Conservation (phyloP, 92 coral and sea anemone species). For the Bergia puertoricense region DNA sequence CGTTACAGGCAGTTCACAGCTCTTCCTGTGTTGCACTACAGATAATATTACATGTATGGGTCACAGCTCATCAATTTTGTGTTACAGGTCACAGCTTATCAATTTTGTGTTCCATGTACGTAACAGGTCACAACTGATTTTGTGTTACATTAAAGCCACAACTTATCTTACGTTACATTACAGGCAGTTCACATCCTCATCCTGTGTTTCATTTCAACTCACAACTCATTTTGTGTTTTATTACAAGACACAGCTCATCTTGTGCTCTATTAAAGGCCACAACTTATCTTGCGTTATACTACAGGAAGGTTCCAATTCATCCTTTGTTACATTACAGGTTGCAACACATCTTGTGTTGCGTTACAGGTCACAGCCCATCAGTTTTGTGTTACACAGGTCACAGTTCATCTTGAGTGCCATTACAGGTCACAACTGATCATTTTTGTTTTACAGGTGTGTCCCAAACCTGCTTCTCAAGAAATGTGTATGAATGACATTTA, state of each 20-base stretch:
- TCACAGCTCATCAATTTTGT: neutral
- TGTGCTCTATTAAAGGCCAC: too few relatives aligned
- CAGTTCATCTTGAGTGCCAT: neutral
- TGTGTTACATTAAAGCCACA: too few relatives aligned
- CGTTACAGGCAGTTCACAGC: neutral
- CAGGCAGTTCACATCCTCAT: too few relatives aligned
- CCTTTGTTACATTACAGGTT: neutral
- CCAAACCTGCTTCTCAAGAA: conserved; percentile 70
- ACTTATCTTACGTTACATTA: too few relatives aligned
- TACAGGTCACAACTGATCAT: neutral
- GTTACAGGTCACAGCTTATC: neutral
- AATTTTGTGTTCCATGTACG: too few relatives aligned
- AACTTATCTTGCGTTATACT: too few relatives aligned
- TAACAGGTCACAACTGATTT: neutral
- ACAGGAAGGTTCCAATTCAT: neutral
- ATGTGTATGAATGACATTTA: conserved; percentile 73
- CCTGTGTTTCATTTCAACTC: neutral
- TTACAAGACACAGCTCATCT: too few relatives aligned
- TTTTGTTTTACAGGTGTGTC: conserved; percentile 51
- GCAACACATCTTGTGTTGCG: neutral
- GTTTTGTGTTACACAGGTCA: neutral
- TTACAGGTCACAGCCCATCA: neutral
- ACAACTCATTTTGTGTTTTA: too few relatives aligned
- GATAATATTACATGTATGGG: too few relatives aligned
- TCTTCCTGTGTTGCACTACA: too few relatives aligned